Evolutionary conservation across 2,888 invertebrate species (phyloP).

Genomic region (Dolichomitus sp.): DNA sequence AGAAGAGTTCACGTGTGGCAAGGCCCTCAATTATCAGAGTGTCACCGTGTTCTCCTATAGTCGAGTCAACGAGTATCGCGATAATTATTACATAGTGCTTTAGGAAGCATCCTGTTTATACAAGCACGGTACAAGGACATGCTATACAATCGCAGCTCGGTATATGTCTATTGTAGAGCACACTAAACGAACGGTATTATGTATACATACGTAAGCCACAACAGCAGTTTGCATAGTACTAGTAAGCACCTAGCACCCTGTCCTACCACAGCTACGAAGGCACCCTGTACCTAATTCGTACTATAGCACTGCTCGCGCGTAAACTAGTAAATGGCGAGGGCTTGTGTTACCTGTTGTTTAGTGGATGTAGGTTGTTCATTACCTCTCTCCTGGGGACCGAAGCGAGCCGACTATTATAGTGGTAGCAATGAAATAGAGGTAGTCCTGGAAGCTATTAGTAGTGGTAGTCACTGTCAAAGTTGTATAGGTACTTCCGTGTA

Average conservation of each 20-base stretch:
- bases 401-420: constrained; percentile 38
- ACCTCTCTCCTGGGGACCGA: constrained; percentile 75
- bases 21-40: constrained; percentile 35
- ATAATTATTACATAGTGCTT: constrained; percentile 46
- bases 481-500: constrained; percentile 40
- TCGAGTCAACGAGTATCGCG: constrained; percentile 10
- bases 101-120: background rate
- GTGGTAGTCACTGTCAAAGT: constrained; percentile 6
- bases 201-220: constrained; percentile 26
- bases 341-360: constrained; percentile 76
- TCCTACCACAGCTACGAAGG: constrained; percentile 13
- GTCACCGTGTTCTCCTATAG: constrained; percentile 16
- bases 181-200: background rate
- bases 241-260: constrained; percentile 32
- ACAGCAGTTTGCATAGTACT: constrained; percentile 22
- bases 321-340: constrained; percentile 61
- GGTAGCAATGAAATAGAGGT: constrained; percentile 50
- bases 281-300: constrained; percentile 45
- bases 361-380: constrained; percentile 78
- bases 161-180: background rate
- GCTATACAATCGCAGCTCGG: constrained; percentile 14
- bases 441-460: constrained; percentile 31
- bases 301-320: constrained; percentile 46
- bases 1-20: constrained; percentile 10
- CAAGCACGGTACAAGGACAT: background rate